Conservation (phyloP, 1,140 invertebrate genomes). For the Calliopsis andreniformis region DNA sequence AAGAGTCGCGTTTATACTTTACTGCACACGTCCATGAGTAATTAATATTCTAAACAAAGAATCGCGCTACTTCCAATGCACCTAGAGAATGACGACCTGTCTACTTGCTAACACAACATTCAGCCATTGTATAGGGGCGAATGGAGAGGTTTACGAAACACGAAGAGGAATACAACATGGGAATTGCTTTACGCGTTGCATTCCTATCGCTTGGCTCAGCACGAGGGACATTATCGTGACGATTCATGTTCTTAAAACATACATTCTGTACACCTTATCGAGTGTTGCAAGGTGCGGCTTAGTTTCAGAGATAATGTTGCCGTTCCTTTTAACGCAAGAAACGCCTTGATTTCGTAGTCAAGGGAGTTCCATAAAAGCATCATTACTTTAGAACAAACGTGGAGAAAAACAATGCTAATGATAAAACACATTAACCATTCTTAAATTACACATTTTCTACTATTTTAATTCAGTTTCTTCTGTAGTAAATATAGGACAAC, state of each 20-base stretch:
- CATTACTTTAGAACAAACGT: background rate
- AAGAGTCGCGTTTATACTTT: too few species aligned
- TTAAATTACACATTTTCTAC: too few species aligned
- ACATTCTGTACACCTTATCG: constrained; percentile 38
- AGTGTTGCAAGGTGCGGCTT: constrained; percentile 3
- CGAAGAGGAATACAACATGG: constrained; percentile 24
- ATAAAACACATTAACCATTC: too few species aligned
- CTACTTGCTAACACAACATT: background rate
- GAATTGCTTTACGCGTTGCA: constrained; percentile 56
- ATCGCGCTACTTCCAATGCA: constrained; percentile 31
- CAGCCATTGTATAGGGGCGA: constrained; percentile 7
- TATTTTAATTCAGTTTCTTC: background rate
- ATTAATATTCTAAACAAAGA: constrained; percentile 25
- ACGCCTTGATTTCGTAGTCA: background rate
- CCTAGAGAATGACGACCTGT: constrained; percentile 2
- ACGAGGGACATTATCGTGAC: constrained; percentile 44
- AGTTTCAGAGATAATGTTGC: constrained; percentile 21
- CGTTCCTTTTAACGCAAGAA: background rate
- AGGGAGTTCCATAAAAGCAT: background rate
- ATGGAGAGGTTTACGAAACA: constrained; percentile 39
- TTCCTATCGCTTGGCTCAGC: constrained; percentile 59
- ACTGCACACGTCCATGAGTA: background rate
- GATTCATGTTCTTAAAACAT: constrained; percentile 46
- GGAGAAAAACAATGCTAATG: background rate
- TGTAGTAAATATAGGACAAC: too few species aligned